Evolutionary conservation across 2,797 vertebrate species (phyloP), one percentile per base, ranked within the genome.

Genomic region (Crenichthys baileyi): DNA sequence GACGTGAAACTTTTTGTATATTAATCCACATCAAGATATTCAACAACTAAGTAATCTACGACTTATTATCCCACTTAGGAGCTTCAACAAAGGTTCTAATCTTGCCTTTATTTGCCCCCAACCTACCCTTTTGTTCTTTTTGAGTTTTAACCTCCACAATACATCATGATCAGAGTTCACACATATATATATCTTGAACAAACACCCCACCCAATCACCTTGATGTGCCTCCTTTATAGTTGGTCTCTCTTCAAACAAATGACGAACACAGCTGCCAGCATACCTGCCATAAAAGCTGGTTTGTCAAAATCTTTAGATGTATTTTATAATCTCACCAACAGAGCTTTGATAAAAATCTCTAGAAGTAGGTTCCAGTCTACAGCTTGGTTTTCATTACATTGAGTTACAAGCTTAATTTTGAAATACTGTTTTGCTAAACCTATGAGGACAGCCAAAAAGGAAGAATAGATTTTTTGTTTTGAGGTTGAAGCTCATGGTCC

Each of bases 141-240:
- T 67, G 50, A 8, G 29, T 81, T n/a, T 82, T 82, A 77, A 88
- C 87, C 79, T 88, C 58, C 48, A 81, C 72, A 84, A 79, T 83
- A 76, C 80, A 80, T 89, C 78, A 68, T 75, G 26, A 90, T 90
- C 94, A 91, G 93, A 94, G 94, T 94, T 90, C 87, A 77, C 73
- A 79, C 91, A 68, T 77, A 74, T 90, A 77, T 75, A 88, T 90
- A 61, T 39, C 58, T 67, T 81, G 44, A 92, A 87, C 88, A 94
- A 90, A 93, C 91, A 89, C 56, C 53, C 55, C 74, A 60, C n/a
- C 70, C 9, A 58, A 77, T 65, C 61, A 72, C 84, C 73, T 83
- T 86, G 78, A 89, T 84, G 61, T 79, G 56, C 55, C 39, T 39
- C 63, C 51, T 77, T 87, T 82, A 82, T 39, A 78, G 81, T 51